phyloP scores from a whole-genome alignment of 2,888 invertebrate species.

The Ichneumon xanthorius region DNA sequence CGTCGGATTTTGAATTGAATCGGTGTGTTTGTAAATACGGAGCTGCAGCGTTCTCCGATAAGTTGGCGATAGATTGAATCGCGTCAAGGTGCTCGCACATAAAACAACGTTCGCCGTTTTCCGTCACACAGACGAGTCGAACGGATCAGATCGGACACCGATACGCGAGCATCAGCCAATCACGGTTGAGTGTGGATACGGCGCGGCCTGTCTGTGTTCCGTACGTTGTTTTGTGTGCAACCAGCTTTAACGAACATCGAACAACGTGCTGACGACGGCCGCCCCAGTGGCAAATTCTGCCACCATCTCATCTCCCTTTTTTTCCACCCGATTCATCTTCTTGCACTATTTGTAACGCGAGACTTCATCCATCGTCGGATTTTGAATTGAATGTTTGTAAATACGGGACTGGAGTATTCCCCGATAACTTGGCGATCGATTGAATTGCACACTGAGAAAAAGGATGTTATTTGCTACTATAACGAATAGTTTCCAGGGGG shows the following conservation, averaged over 20 bases:
- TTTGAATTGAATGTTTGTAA: neutral
- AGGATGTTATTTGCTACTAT: too few species aligned
- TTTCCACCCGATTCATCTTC: neutral
- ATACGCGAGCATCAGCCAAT: too few species aligned
- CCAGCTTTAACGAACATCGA: neutral
- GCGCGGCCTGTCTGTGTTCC: too few species aligned
- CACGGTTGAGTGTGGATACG: too few species aligned
- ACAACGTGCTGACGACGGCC: conserved; percentile 68
- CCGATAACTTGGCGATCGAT: neutral
- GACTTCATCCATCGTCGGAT: neutral
- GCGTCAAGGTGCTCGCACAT: neutral
- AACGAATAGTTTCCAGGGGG: too few species aligned
- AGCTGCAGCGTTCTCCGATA: neutral
- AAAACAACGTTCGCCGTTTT: too few species aligned
- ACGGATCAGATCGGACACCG: too few species aligned
- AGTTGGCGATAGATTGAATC: neutral
- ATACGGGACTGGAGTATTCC: neutral
- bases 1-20: neutral
- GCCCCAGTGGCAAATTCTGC: conserved; percentile 51
- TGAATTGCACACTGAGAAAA: too few species aligned
- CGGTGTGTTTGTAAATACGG: neutral
- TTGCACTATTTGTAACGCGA: neutral
- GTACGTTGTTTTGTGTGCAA: too few species aligned
- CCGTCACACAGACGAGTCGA: too few species aligned
- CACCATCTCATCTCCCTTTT: neutral